Base-by-base conservation (phyloP, 23 tunicate genomes). In the Ciona savignyi region DNA sequence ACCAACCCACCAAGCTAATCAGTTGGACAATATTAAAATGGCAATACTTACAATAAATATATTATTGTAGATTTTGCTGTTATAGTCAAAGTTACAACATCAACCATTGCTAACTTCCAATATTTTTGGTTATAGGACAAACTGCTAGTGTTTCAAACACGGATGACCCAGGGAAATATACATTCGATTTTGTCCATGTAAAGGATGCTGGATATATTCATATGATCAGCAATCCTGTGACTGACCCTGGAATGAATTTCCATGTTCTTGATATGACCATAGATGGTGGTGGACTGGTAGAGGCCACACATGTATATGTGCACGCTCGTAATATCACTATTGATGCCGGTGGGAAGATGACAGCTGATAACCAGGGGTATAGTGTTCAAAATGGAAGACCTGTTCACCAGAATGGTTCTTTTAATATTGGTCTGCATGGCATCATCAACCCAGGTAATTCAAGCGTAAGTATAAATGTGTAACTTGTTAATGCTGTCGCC, bases 401-500 rank as follows among this genome's bases (percentile, higher is more conserved):
- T 24, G 20, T 25, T 2, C 49, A 32, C 22, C 28, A 15, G n/a
- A 73, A 73, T 26, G 77, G 77, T 4, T 51, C 77, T 25, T 48
- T n/a, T 15, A 73, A 73, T 30, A 51, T 73, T 26, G 77, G 77
- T 2, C 30, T 27, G 21, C 77, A 73, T 48, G 77, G 77, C 33
- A 73, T 73, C 19, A 73, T 73, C 33, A 73, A 73, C 65, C 77
- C 77, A 73, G 77, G 77, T 73, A n/a, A 11, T 24, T 22, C n/a
- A n/a, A n/a, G n/a, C n/a, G n/a, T n/a, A n/a, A n/a, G n/a, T n/a
- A n/a, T n/a, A n/a, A n/a, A n/a, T n/a, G n/a, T n/a, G n/a, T n/a
- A n/a, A n/a, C n/a, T n/a, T n/a, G n/a, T n/a, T n/a, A n/a, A n/a
- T n/a, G n/a, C n/a, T n/a, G n/a, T n/a, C n/a, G n/a, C n/a, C n/a